Conservation (phyloP, 2,797 vertebrate genomes). For the Babyrousa celebensis region DNA sequence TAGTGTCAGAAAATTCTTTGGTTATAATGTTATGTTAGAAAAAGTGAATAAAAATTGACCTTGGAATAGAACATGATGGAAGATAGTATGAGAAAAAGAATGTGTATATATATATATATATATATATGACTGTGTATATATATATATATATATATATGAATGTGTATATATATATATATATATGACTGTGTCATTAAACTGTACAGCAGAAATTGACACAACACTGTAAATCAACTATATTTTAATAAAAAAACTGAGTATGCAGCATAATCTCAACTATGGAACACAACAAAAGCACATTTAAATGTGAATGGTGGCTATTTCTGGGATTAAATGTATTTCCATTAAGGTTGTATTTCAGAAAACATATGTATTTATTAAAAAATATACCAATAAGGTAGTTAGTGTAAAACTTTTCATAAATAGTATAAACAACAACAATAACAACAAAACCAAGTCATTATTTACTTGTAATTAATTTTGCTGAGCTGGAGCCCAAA, state of each 20-base stretch:
- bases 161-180: no score
- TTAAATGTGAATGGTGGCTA: not conserved
- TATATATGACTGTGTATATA: no score
- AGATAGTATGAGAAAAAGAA: no score
- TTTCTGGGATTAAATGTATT: constrained; percentile 11
- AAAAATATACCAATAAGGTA: not conserved
- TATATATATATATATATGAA: no score
- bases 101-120: no score
- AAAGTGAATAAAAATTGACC: not conserved
- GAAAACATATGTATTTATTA: not conserved
- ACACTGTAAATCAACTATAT: no score
- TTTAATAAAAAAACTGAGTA: not conserved
- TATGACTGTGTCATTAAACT: no score
- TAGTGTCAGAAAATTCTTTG: not conserved
- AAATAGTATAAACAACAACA: constrained; percentile 29
- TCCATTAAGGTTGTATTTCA: not conserved
- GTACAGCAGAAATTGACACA: no score
- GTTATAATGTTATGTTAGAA: not conserved
- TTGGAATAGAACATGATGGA: no score
- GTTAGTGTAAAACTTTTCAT: constrained; percentile 44
- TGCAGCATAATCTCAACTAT: not conserved
- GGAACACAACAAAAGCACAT: not conserved
- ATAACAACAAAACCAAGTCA: not conserved
- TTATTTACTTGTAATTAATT: not conserved
- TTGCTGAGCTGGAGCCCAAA: not conserved